Evolutionary conservation across 2,888 invertebrate genomes (phyloP).

Genomic region (Noctua fimbriata): DNA sequence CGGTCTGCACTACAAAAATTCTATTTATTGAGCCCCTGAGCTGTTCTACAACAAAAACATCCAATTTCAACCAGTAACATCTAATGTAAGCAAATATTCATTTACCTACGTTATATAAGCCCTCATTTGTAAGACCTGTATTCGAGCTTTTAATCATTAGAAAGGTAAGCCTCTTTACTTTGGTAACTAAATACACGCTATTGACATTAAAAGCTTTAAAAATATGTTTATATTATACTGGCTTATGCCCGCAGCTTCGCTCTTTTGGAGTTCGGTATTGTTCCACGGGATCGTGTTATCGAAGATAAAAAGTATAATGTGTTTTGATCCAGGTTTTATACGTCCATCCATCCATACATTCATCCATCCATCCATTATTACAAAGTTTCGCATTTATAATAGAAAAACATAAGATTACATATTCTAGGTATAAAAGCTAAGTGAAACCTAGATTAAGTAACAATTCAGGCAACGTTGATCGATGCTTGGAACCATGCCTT

Average conservation of each 20-base stretch:
- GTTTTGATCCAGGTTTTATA: background rate
- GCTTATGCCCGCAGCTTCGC: background rate
- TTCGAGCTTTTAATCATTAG: background rate
- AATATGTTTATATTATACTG: background rate
- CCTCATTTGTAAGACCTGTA: background rate
- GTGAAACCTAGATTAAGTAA: slow-evolving; percentile 21
- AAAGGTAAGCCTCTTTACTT: background rate
- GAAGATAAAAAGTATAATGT: background rate
- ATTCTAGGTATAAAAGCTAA: background rate
- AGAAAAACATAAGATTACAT: background rate
- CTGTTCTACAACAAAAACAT: background rate
- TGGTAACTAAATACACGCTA: background rate
- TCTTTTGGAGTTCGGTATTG: background rate
- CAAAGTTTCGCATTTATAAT: background rate
- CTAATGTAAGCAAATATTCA: background rate
- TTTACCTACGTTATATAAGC: background rate
- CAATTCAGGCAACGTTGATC: slow-evolving; percentile 16
- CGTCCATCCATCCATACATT: background rate
- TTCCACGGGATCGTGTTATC: background rate
- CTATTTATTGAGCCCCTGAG: background rate
- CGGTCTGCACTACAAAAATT: background rate
- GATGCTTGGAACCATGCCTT: slow-evolving; percentile 31
- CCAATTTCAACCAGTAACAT: background rate
- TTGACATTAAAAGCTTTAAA: background rate
- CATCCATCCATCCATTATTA: background rate